Evolutionary conservation across 2,888 invertebrate species (phyloP), one percentile per base, ranked within the genome.

Genomic region (Lochmaea crataegi): DNA sequence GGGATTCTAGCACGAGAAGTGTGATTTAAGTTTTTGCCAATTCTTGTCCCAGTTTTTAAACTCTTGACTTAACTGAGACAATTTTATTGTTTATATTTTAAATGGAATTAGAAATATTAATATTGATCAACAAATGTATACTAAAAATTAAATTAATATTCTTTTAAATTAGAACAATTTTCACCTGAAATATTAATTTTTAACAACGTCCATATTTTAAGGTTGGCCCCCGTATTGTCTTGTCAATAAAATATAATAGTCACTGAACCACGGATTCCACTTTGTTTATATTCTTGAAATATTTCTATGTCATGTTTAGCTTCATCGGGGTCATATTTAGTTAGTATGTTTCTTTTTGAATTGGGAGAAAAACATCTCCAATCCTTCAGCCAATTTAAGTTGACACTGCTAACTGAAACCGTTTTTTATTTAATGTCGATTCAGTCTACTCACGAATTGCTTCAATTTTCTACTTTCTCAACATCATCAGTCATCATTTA

Each of bases 221-320:
- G 2, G 1, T 14, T 48, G 48, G n/a, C 14, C 5, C n/a, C n/a
- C 1, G 32, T 48, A 14, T 48, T 48, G n/a, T n/a, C 5, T 48
- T n/a, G 5, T 48, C n/a, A 48, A 48, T 48, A 48, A n/a, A n/a
- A 48, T 48, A n/a, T 48, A 48, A 48, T 48, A 48, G 48, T n/a
- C 48, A 48, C n/a, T 48, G 48, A 48, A 48, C 48, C 48, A 48
- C 14, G n/a, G 48, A 48, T 48, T 48, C n/a, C 48, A 48, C 48
- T 48, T 48, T 48, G n/a, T 48, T 48, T 48, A 48, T 48, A 48
- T 48, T n/a, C 48, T 48, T 48, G 48, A 48, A 16, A n/a, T 48
- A n/a, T 16, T 48, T 48, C 48, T 48, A 48, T 48, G 48, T n/a
- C 48, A 48, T 48, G 48, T 48, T n/a, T 48, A 48, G 48, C 14